Conservation (phyloP, 2,888 invertebrate species). For the Ophonus ardosiacus region DNA sequence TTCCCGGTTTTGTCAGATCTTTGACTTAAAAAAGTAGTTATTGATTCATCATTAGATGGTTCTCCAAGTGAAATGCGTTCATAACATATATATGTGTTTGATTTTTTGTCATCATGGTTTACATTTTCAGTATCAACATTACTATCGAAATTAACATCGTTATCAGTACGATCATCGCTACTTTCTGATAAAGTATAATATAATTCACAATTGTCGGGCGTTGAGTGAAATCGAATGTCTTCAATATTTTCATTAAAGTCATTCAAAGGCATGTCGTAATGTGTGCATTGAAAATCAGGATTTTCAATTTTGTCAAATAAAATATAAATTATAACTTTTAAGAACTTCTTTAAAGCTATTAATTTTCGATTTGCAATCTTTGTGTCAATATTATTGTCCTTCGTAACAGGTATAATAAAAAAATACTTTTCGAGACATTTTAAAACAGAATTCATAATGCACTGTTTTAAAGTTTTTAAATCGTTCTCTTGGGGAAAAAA, state of each 20-base stretch:
- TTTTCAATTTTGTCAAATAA: slow-evolving; percentile 60
- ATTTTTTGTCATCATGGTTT: background rate
- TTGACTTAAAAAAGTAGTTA: slow-evolving; percentile 47
- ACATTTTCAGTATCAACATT: background rate
- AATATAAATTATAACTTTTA: slow-evolving; percentile 44
- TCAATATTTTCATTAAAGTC: background rate
- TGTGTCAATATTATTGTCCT: slow-evolving; percentile 7
- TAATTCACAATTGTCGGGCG: slow-evolving; percentile 23
- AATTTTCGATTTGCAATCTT: slow-evolving; percentile 37
- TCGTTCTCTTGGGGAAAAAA: slow-evolving; percentile 29
- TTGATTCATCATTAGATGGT: slow-evolving; percentile 1
- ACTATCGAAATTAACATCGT: background rate
- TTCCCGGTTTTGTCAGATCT: slow-evolving; percentile 48
- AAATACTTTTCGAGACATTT: slow-evolving; percentile 47
- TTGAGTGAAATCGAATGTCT: slow-evolving; percentile 26
- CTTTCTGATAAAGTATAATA: slow-evolving; percentile 55
- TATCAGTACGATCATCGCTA: slow-evolving; percentile 37
- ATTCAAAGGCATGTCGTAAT: slow-evolving; percentile 25
- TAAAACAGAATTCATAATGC: slow-evolving; percentile 17
- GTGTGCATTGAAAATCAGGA: slow-evolving; percentile 61
- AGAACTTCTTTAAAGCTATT: background rate
- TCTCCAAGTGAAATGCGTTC: background rate
- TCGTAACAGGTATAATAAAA: slow-evolving; percentile 37
- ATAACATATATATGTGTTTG: background rate
- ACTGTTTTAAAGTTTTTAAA: slow-evolving; percentile 27